Base-by-base conservation (phyloP, 2,888 invertebrate species). In the Mythimna lalbum region DNA sequence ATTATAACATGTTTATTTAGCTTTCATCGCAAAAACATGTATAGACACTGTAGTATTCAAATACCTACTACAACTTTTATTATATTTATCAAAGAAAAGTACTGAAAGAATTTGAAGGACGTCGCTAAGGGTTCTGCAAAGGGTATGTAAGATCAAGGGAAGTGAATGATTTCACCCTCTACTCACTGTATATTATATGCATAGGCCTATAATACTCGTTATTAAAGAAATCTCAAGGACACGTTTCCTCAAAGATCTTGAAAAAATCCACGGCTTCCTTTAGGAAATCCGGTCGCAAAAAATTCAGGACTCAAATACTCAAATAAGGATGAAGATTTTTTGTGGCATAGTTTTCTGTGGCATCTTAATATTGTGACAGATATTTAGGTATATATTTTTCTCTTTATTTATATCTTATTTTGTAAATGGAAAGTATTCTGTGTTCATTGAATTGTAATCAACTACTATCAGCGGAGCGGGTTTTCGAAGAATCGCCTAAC, bases 151-250 rank as follows among this genome's bases (percentile, higher is more conserved):
- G 60, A 80, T 74, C 63, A 80, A 80, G 80, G 68, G 19, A 77
- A 79, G 80, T 74, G 52, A 75, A 63, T 49, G 75, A 74, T 61
- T 80, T 68, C 21, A 39, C 68, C 60, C 75, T 68, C 60, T 12
- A 52, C 52, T 21, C 5, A 55, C 23, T 12, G 23, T 68, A 64
- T 65, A 74, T 47, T 63, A 60, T 43, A 52, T 74, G 7, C 23
- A 52, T 27, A 55, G 63, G 56, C 64, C 9, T 76, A 57, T 61
- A 73, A 62, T 33, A 65, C 61, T 59, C 74, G 63, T 63, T 75
- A 56, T 60, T 67, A 52, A 67, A 52, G 52, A 80, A 80, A 68
- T 77, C 68, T 80, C 60, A 77, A 77, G 76, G 69, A 52, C 27
- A 10, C 50, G 50, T 60, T 76, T 76, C 47, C 60, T 60, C 21